Base-by-base conservation (phyloP, 2,113 vertebrate genomes). In the Gymnarchus niloticus region DNA sequence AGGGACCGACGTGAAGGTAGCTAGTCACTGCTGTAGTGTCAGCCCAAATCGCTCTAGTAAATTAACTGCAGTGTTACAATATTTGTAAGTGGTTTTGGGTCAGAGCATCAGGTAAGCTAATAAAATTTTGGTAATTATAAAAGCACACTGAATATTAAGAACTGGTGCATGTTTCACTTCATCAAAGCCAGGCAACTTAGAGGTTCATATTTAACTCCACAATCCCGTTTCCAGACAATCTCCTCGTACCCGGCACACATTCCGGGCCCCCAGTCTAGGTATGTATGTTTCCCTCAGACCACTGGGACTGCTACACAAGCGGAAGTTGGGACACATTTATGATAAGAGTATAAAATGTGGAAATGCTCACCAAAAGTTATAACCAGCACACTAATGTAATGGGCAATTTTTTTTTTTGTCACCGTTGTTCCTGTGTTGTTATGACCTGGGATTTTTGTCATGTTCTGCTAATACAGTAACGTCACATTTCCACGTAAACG, bases 111-210 rank as follows among this genome's bases (percentile, higher is more conserved):
- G n/a, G n/a, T n/a, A n/a, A n/a, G n/a, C n/a, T n/a, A n/a, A n/a
- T n/a, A n/a, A n/a, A n/a, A n/a, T n/a, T n/a, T n/a, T n/a, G n/a
- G n/a, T n/a, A 61, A 61, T 61, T 28, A 61, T 61, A 4, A 61
- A 10, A 25, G 57, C 23, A 1, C 57, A 59, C 9, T 69, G 61
- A 25, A 6, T 69, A 33, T 44, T 80, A 21, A 44, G 44, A 80
- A 3, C 83, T 87, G 86, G 90, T 92, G 91, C 52, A 86, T 83
- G 28, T 59, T 56, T n/a, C 49, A 0, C 21, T 85, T 3, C 73
- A n/a, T 76, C 46, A 19, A 73, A 41, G 59, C 25, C 56, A 19
- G 3, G 0, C 12, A 2, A 28, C 69, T 69, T 33, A 61, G 21
- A 56, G 25, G 52, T 9, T 52, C 23, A 0, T 73, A 49, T n/a